Base-by-base conservation (phyloP, 2,113 vertebrate species). In the Epinephelus fuscoguttatus region DNA sequence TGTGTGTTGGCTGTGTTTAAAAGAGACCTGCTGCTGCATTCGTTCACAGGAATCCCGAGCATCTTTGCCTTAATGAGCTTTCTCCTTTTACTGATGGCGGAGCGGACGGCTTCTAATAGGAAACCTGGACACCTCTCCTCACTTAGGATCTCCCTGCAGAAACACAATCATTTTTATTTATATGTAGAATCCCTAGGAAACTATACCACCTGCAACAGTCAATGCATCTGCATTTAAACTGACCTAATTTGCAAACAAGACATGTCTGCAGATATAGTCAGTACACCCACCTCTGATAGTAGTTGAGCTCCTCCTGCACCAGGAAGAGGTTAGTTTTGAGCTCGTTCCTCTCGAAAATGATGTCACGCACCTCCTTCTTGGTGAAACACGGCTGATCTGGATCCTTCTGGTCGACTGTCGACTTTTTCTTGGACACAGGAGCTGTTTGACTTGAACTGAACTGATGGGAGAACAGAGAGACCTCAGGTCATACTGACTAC, bases 31-130 rank as follows among this genome's bases (percentile, higher is more conserved):
- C 96, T 97, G 95, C 96, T 97, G 0, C 89, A 96, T 0, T 96
- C 89, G 25, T 96, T 96, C 63, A 95, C 96, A 0, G 73, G 75
- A 0, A 95, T 97, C 23, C 98, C 98, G 66, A 99, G 94, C 98
- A 99, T 99, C 93, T 99, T 99, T 21, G 98, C 96, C 75, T 98
- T 97, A 82, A 99, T 98, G 86, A 99, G 95, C 47, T 94, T 98
- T 67, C 96, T 96, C 91, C 95, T 97, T 67, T 96, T 97, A 84
- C 92, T 96, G 82, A 99, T 96, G 61, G 96, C 95, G 1, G 96
- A 95, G 62, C 96, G 97, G 87, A 98, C 95, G 0, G 97, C 97
- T 9, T 96, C 95, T 19, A 99, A 78, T 62, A 99, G 94, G 81
- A 99, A 97, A 17, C 95, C 88, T 0, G 98, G 97, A 56, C 97